Evolutionary conservation across 2,888 invertebrate genomes (phyloP).

Genomic region (Conus canariensis): DNA sequence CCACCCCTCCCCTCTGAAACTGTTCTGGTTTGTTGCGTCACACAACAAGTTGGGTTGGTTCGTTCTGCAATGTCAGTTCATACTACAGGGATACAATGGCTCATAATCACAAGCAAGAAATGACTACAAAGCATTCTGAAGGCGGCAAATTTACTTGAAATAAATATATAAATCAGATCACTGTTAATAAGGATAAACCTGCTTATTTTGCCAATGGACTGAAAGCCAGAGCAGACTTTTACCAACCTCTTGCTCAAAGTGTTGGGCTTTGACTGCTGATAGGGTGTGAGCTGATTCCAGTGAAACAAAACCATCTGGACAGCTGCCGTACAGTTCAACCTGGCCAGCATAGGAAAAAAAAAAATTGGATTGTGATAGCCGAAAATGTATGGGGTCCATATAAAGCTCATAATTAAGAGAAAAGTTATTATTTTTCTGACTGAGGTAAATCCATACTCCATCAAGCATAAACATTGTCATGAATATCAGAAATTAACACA

Average conservation of each 20-base stretch:
- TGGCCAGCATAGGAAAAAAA: constrained; percentile 23
- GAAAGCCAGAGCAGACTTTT: too few relatives aligned
- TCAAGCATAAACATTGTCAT: not conserved
- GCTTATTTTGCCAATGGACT: too few relatives aligned
- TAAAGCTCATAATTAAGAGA: not conserved
- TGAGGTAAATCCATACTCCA: not conserved
- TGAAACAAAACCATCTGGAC: constrained; percentile 48
- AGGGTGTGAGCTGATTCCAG: constrained; percentile 57
- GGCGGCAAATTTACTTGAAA: too few relatives aligned
- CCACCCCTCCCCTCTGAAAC: too few relatives aligned
- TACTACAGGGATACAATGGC: too few relatives aligned
- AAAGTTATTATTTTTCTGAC: not conserved
- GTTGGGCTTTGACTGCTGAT: constrained; percentile 60
- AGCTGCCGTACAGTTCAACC: constrained; percentile 52
- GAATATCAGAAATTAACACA: not conserved
- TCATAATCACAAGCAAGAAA: too few relatives aligned
- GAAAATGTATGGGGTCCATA: not conserved
- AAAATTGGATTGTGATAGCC: not conserved
- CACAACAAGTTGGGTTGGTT: too few relatives aligned
- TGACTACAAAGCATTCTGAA: too few relatives aligned
- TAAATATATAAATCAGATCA: too few relatives aligned
- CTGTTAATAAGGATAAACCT: too few relatives aligned
- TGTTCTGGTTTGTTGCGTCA: too few relatives aligned
- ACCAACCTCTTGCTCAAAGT: constrained; percentile 60
- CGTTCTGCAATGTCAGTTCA: too few relatives aligned